phyloP scores from a whole-genome alignment of 2,797 vertebrate genomes.

The Threskiornis aethiopicus region DNA sequence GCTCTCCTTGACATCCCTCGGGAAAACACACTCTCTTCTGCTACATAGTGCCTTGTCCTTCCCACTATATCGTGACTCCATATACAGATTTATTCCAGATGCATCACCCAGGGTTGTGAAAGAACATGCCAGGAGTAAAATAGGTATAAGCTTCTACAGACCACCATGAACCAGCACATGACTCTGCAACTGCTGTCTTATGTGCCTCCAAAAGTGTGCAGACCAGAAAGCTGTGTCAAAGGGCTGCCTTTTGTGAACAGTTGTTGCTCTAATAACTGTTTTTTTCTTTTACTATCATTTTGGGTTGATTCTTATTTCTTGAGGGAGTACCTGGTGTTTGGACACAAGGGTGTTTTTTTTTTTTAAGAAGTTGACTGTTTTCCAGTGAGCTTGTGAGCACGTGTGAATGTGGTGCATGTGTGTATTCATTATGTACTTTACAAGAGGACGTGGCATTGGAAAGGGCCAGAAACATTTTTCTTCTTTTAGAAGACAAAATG shows the following conservation, averaged over 20 bases:
- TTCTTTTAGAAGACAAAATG: neutral
- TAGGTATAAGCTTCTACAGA: neutral
- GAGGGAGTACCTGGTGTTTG: neutral
- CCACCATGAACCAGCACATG: accelerated
- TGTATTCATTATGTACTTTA: neutral
- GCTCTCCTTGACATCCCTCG: neutral
- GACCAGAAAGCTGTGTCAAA: neutral
- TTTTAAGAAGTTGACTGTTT: neutral
- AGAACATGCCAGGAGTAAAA: neutral
- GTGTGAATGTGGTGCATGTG: neutral
- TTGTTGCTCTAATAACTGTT: neutral
- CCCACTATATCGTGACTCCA: too few species aligned
- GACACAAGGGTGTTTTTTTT: neutral
- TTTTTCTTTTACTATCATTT: neutral
- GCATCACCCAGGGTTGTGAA: neutral
- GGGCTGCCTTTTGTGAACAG: neutral
- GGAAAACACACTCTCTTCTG: neutral
- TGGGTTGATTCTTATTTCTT: neutral
- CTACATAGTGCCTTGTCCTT: neutral
- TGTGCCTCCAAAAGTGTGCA: neutral
- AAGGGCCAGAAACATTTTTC: neutral
- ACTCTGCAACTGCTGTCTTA: neutral
- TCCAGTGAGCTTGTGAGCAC: neutral
- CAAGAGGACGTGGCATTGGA: neutral
- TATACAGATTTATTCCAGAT: neutral